Base-by-base conservation (phyloP, 2,113 vertebrate species). In the Platichthys stellatus region DNA sequence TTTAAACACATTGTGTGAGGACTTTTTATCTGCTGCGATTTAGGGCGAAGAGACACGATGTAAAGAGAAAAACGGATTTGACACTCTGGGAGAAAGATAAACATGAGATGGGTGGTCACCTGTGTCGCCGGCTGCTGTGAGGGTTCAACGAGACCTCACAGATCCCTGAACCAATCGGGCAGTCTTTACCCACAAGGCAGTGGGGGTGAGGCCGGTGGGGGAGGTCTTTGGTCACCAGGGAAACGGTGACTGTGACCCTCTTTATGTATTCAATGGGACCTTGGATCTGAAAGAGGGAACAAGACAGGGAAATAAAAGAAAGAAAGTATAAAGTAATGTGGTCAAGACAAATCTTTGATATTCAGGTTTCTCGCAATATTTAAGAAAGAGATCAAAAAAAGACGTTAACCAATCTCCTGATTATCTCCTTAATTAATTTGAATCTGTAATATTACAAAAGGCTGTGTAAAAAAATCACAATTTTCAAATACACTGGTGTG, bases 121-220 rank as follows among this genome's bases (percentile, higher is more conserved):
- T 96, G 94, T 97, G 96, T 24, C 92, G 86, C 54, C 95, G 87
- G 78, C 88, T 93, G 88, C 18, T 89, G 0, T 95, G 94, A 54
- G 97, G 97, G 61, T 94, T 95, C 14, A 99, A 78, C 0, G 85
- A 75, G 28, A 98, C 92, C 58, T 95, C 84, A 57, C 97, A 98
- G 78, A 98, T 94, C 0, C 92, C 92, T 4, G 90, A 86, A 45
- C 95, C 93, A 0, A 93, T 89, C 0, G 89, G 85, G 71, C 97
- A 99, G 86, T 99, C 97, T 85, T 98, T 99, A 77, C 97, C 97
- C 90, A 99, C 97, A 0, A 99, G 94, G 66, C 96, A 95, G 77
- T 98, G 97, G 0, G 97, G 97, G 88, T 99, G 97, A 17, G 98
- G 95, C 0, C 97, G 94, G 81, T 97, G 88, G 0, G 97, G 97